Percentiles rank a stretch among this genome's conserved stretches.
phyloP scores from a whole-genome alignment of 2,797 vertebrate genomes.

The Aphelocoma californica region DNA sequence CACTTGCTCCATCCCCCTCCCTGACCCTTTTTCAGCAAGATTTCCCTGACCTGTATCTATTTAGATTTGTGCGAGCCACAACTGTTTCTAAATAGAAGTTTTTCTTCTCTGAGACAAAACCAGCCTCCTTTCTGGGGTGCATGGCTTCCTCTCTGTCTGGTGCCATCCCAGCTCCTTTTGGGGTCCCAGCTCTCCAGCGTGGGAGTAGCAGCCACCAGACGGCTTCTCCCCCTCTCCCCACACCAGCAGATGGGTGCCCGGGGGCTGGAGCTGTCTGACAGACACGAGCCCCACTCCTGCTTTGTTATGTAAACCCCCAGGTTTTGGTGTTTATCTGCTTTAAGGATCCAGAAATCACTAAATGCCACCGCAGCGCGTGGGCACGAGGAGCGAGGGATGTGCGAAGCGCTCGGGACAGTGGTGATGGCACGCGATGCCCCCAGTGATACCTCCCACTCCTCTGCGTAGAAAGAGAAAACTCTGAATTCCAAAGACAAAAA shows the following conservation, averaged over 20 bases:
- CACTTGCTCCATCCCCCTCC: neutral
- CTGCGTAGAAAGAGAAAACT: neutral
- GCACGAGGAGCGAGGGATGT: neutral
- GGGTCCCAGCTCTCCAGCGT: neutral
- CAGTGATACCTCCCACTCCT: neutral
- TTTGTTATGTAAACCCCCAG: neutral
- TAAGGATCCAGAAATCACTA: neutral
- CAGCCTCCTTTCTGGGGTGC: rapidly evolving
- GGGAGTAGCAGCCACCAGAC: neutral
- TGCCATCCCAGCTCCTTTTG: neutral
- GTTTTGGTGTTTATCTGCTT: neutral
- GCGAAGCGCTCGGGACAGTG: neutral
- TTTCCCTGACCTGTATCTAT: neutral
- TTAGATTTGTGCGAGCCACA: rapidly evolving
- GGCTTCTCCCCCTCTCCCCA: neutral
- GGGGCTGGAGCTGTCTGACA: constrained; percentile 26
- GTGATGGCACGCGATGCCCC: rapidly evolving
- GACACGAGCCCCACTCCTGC: neutral
- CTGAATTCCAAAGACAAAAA: neutral
- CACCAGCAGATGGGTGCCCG: constrained; percentile 24
- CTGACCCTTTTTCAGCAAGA: neutral
- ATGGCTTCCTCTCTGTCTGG: neutral
- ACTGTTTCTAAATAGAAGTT: neutral
- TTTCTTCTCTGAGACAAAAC: neutral
- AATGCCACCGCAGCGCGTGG: neutral